Percentiles rank a stretch among this genome's conserved stretches.
These are phyloP conservation scores for Drosophila pruinosa DNA, from an alignment of 1,140 invertebrate species.

Conservation along the genomic window DNA sequence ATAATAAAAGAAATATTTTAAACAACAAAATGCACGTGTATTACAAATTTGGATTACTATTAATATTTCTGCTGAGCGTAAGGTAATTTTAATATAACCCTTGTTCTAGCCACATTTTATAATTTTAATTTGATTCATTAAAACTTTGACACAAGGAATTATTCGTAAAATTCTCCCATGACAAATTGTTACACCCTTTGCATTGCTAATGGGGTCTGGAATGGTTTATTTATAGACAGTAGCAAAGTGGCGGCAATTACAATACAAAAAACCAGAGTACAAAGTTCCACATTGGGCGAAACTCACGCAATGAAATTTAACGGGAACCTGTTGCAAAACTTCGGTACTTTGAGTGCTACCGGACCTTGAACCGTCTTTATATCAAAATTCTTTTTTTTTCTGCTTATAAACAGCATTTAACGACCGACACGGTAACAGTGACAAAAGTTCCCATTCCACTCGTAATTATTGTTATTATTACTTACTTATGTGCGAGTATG, in stretches of 20 bases:
- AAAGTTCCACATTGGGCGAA: conserved; percentile 50
- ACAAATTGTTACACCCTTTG: conserved; percentile 26
- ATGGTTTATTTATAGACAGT: conserved; percentile 39
- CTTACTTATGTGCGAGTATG: conserved; percentile 6
- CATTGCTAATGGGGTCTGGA: conserved; percentile 3
- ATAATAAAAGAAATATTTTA: conserved; percentile 9
- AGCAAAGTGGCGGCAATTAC: conserved; percentile 10
- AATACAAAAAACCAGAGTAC: conserved; percentile 40
- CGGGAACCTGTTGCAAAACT: conserved; percentile 49
- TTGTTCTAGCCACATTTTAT: not conserved
- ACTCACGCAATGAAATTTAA: conserved; percentile 36
- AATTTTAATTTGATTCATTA: not conserved
- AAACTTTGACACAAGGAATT: not conserved
- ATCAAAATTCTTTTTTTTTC: conserved; percentile 25
- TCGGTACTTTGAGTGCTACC: conserved; percentile 10
- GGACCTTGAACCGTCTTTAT: conserved; percentile 39
- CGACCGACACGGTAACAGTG: conserved; percentile 26
- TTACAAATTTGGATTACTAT: conserved; percentile 79
- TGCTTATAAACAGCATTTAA: conserved; percentile 22
- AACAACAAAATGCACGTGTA: conserved; percentile 64
- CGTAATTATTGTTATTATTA: conserved; percentile 32
- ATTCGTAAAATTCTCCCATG: conserved; percentile 13
- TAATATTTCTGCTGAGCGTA: conserved; percentile 78
- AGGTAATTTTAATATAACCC: conserved; percentile 58
- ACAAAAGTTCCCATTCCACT: conserved; percentile 20